Percentiles rank a stretch among this genome's conserved stretches.
Evolutionary conservation across 2,113 vertebrate genomes (phyloP).

Genomic region (Saguinus midas): DNA sequence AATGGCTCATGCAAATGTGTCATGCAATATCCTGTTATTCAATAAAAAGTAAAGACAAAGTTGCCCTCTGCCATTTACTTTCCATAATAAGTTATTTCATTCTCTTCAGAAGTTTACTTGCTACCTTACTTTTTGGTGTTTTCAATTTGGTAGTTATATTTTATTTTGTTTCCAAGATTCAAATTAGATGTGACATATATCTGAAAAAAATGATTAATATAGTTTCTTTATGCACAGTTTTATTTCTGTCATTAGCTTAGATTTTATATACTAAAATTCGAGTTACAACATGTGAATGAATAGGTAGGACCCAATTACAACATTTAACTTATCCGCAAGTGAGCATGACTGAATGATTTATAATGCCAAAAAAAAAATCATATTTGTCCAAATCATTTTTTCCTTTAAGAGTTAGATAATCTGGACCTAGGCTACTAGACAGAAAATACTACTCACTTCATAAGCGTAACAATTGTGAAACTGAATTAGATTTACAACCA

Average conservation of each 20-base stretch:
- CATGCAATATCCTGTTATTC: not conserved
- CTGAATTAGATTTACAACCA: not conserved
- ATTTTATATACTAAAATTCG: not conserved
- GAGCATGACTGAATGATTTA: not conserved
- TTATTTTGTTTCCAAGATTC: not conserved
- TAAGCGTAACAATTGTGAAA: not conserved
- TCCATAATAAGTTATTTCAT: not conserved
- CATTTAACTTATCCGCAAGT: not conserved
- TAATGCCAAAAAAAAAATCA: not conserved
- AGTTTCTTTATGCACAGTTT: not conserved
- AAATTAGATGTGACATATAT: not conserved
- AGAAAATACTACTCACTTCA: not conserved
- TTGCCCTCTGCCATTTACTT: not conserved
- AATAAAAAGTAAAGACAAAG: not conserved
- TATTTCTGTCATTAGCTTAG: not conserved
- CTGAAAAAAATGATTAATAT: not conserved
- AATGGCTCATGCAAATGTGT: not conserved
- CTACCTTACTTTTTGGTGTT: not conserved
- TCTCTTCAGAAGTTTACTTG: not conserved
- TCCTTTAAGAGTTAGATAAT: not conserved
- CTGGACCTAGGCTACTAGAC: not conserved
- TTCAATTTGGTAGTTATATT: not conserved
- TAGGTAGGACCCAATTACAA: not conserved
- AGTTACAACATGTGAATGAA: not conserved
- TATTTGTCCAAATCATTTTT: not conserved